Base-by-base conservation (phyloP, 2,888 invertebrate species). In the Macropis europaea region DNA sequence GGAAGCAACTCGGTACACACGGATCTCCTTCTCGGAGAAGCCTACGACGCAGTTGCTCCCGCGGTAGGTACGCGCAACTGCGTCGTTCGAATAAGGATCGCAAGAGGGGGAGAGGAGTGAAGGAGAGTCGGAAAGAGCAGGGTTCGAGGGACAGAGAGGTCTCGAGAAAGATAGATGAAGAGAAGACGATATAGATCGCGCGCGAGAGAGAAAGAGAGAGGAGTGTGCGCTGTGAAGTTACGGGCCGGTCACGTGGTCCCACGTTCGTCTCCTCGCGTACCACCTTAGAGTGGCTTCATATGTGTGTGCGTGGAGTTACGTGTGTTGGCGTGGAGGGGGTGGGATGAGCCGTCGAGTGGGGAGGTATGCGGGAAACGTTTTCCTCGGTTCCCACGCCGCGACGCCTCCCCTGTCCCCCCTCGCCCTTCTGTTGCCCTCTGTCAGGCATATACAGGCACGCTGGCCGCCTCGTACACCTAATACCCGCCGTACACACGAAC, bases 351-450 rank as follows among this genome's bases (percentile, higher is more conserved):
- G 45, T 48, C 63, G 54, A 72, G 82, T 68, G 79, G 66, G 79
- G 82, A 82, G 86, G 86, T 87, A 88, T 88, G 87, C 87, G 87
- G 86, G 86, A 88, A 88, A 87, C 84, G 84, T 88, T 89, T 89
- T 87, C 88, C 88, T 85, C 83, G 87, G 88, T 89, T 89, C 89
- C 88, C 89, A 89, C 88, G 89, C 84, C 84, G 82, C 83, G 82
- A 85, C 84, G 84, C 84, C 81, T 82, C 77, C 77, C 79, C 53
- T 56, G 57, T 28, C 45, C 28, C 53, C 56, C n/a, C 67, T 38
- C 50, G 15, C 52, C 66, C 45, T 57, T 57, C 64, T 56, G 54
- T 45, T 59, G 59, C 59, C 56, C 62, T 71, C 67, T 43, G 43
- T 54, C 72, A 45, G 48, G 45, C 64, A 36, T 28, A 26, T 22